Percentiles rank a stretch among this genome's conserved stretches.
These are phyloP conservation scores for Notodonta dromedarius DNA, from an alignment of 2,888 invertebrate species.

Conservation along the genomic window DNA sequence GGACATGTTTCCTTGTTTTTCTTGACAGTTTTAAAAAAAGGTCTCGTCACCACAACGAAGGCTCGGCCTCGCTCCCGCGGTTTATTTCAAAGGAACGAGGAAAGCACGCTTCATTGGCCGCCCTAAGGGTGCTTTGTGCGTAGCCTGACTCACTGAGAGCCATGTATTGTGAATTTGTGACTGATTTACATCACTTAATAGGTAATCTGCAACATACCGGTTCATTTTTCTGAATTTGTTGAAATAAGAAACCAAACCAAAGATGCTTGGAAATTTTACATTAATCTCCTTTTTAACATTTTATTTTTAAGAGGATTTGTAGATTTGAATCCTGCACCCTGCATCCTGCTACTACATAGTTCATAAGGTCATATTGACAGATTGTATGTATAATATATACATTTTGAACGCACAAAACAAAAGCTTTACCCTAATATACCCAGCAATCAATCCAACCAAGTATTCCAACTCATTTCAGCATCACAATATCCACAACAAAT, in stretches of 20 bases:
- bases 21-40: neutral
- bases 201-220: neutral
- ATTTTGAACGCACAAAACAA: too few relatives aligned
- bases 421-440: too few relatives aligned
- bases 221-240: neutral
- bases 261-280: too few relatives aligned
- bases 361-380: too few relatives aligned
- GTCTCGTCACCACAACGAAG: neutral
- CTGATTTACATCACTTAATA: slow-evolving; percentile 5
- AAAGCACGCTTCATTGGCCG: neutral
- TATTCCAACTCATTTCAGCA: neutral
- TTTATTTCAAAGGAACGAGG: slow-evolving; percentile 12
- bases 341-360: too few relatives aligned
- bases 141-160: slow-evolving; percentile 5
- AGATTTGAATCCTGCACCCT: too few relatives aligned
- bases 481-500: neutral
- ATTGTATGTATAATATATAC: too few relatives aligned
- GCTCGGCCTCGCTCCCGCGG: slow-evolving; percentile 8
- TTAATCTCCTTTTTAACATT: too few relatives aligned
- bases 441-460: too few relatives aligned
- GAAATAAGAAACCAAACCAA: neutral
- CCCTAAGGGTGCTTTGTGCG: slow-evolving; percentile 6
- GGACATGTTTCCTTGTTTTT: neutral
- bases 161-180: slow-evolving; percentile 26
- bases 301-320: too few relatives aligned